Conservation (phyloP, 2,888 invertebrate species). For the Xestia rhomboidea region DNA sequence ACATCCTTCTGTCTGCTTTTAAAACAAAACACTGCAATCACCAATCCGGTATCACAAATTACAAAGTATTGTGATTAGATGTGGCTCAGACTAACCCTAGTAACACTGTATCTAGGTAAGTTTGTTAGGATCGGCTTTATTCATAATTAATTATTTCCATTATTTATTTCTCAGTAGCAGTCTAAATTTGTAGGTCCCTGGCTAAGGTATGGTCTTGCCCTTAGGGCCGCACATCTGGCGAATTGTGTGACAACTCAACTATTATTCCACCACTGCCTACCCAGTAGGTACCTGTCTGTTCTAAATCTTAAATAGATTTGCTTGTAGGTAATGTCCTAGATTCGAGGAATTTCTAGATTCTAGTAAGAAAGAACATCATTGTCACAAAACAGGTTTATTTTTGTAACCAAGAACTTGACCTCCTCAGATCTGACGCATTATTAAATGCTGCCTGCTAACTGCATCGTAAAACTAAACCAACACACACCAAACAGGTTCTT, state of each 20-base stretch:
- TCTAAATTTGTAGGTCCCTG: not conserved
- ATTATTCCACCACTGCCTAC: not conserved
- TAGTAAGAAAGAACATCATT: not conserved
- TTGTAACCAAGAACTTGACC: slow-evolving; percentile 33
- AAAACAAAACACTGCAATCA: not conserved
- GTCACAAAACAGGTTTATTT: not conserved
- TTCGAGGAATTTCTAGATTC: not conserved
- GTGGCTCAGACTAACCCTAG: not conserved
- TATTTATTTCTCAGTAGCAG: not conserved
- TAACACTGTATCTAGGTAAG: not conserved
- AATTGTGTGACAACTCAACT: not conserved
- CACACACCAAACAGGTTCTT: slow-evolving; percentile 21
- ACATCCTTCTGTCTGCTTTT: not conserved
- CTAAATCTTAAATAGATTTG: not conserved
- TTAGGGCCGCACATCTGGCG: not conserved
- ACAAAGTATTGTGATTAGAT: not conserved
- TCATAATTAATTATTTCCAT: not conserved
- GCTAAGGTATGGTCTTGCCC: not conserved
- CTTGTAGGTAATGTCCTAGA: not conserved
- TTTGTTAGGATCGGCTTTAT: not conserved
- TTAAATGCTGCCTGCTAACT: not conserved
- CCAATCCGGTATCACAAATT: not conserved
- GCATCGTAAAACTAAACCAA: slow-evolving; percentile 10
- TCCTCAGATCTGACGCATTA: not conserved
- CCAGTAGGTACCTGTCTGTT: not conserved